These are phyloP conservation scores for Heliangelus exortis DNA, from an alignment of 2,797 vertebrate genomes.

Conservation along the genomic window DNA sequence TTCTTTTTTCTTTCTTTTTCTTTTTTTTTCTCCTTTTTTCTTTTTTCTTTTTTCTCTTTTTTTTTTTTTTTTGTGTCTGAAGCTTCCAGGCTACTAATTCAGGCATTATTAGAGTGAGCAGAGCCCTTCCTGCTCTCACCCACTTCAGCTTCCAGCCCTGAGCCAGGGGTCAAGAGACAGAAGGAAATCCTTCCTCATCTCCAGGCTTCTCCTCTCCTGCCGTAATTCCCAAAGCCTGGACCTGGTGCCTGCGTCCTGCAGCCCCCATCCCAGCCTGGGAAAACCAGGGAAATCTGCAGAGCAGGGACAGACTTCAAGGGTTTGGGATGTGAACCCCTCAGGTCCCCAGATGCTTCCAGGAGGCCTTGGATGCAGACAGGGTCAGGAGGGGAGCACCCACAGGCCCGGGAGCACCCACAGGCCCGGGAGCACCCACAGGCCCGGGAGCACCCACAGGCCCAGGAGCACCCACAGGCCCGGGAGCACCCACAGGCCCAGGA, in stretches of 20 bases:
- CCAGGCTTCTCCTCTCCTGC: not conserved
- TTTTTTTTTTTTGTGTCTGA: not conserved
- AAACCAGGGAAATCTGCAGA: not conserved
- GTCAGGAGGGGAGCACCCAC: too few relatives aligned
- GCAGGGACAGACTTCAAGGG: rapidly evolving
- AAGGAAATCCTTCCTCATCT: not conserved
- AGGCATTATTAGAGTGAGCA: not conserved
- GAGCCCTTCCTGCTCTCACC: not conserved
- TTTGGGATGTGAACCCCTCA: not conserved
- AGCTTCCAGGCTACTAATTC: slow-evolving; percentile 51
- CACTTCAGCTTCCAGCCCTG: not conserved
- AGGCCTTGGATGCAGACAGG: too few relatives aligned
- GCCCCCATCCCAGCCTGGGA: not conserved
- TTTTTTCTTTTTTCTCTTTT: not conserved
- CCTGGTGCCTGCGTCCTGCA: rapidly evolving
- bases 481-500: too few relatives aligned
- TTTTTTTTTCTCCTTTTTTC: too few relatives aligned
- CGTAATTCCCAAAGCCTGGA: not conserved
- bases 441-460: too few relatives aligned
- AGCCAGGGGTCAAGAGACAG: not conserved
- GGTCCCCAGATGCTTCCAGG: not conserved
- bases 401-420: too few relatives aligned
- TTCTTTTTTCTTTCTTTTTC: too few relatives aligned
- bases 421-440: too few relatives aligned
- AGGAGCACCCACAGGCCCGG: too few relatives aligned